Base-by-base conservation (phyloP, 1,140 invertebrate genomes). In the Marisa cornuarietis region DNA sequence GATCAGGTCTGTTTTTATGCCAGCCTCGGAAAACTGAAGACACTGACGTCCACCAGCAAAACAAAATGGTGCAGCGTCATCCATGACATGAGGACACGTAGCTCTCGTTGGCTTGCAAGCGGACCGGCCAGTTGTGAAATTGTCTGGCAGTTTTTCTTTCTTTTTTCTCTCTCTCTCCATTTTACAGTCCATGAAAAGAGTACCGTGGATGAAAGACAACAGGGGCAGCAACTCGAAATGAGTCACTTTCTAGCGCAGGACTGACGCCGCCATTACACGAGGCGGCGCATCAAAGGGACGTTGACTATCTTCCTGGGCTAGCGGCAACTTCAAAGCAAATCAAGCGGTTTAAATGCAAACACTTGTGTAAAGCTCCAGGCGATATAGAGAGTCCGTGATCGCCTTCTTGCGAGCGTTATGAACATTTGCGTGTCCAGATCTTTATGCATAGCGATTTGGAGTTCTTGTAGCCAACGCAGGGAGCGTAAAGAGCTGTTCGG, bases 331-430 rank as follows among this genome's bases (percentile, higher is more conserved):
- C 71, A 73, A 73, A 73, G 71, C 18, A 73, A 73, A 73, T 73
- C 71, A 73, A 52, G 71, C 71, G 71, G 71, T 73, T 73, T 73
- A 73, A 73, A 73, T 73, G 71, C 71, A 73, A 73, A 73, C 71
- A 73, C 71, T 73, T 73, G 71, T 73, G 71, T 73, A n/a, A 73
- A 73, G 71, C 71, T 73, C 51, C 49, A 52, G 71, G 71, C 51
- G 71, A 51, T 73, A 73, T 31, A 71, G 10, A 54, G 42, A 54
- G 42, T 73, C 71, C 42, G 71, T 22, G 51, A 73, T 52, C 20
- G 20, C 71, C 52, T 52, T n/a, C 54, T 73, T 52, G 49, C 51
- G 8, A 52, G 22, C 71, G 54, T 73, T 73, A 73, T 73, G 42
- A 73, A 49, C 71, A 73, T 73, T 73, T 73, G 71, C 71, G 52